Evolutionary conservation across 2,888 invertebrate species (phyloP).

Genomic region (Hypselothyrea guttata): DNA sequence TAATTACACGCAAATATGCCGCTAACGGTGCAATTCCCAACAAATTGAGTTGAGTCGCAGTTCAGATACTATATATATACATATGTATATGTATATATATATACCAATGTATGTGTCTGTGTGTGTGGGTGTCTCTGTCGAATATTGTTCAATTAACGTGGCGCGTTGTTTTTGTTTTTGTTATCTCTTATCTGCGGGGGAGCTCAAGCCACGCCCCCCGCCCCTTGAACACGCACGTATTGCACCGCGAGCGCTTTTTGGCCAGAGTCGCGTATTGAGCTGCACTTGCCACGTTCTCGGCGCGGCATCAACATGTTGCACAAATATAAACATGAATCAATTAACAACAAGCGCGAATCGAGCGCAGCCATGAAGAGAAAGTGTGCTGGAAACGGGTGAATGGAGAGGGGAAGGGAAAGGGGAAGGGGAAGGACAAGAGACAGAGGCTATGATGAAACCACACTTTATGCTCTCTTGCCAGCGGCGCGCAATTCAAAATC

Average conservation of each 20-base stretch:
- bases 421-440: too few species aligned
- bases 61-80: constrained; percentile 5
- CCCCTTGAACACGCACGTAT: constrained; percentile 12
- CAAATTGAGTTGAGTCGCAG: constrained; percentile 57
- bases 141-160: constrained; percentile 76
- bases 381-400: background rate
- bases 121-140: constrained; percentile 35
- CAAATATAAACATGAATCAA: constrained; percentile 77
- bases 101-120: constrained; percentile 7
- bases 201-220: constrained; percentile 7
- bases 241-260: constrained; percentile 67
- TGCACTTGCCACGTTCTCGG: constrained; percentile 8
- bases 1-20: constrained; percentile 75
- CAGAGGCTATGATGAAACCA: background rate
- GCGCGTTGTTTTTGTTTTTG: constrained; percentile 66
- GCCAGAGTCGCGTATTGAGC: constrained; percentile 11
- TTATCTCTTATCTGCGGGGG: constrained; percentile 41
- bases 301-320: constrained; percentile 71
- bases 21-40: constrained; percentile 57
- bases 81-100: constrained; percentile 3
- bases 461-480: constrained; percentile 42
- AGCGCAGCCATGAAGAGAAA: background rate
- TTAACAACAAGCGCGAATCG: constrained; percentile 53
- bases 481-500: constrained; percentile 56
- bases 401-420: too few species aligned